Base-by-base conservation (phyloP, 1,140 invertebrate species). In the Drosophila pectinifera region DNA sequence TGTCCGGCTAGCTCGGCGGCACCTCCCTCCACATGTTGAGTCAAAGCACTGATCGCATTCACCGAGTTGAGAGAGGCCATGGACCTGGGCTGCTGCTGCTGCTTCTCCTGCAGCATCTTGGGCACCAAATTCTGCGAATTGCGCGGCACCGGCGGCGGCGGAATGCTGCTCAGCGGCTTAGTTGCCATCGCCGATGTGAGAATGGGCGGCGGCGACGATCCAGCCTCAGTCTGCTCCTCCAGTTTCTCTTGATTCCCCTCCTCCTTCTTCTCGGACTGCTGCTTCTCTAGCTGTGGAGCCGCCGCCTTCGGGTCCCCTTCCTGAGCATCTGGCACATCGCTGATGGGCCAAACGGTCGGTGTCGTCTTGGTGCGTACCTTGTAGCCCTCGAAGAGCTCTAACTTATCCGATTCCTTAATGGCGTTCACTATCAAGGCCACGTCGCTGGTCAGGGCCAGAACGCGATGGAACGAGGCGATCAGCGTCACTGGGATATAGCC, bases 401-500 rank as follows among this genome's bases (percentile, higher is more conserved):
- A 93, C 91, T 95, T 95, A 62, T 96, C 95, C 14, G 97, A 98
- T 57, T 95, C 95, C 46, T 95, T 93, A 63, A 98, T 96, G 4
- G 97, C 95, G 90, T 96, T 95, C 26, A 97, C 94, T 55, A 99
- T 96, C 20, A 98, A 92, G 65, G 94, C 93, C 48, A 98, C 93
- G 92, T 99, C 97, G 53, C 95, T 95, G 13, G 97, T 98, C 67
- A 99, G 93, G 20, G 95, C 95, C 80, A 97, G 95, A 53, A 99
- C 96, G 76, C 99, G 95, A 93, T 98, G 97, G 93, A 99, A 99
- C 16, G 97, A 98, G 28, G 98, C 98, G 51, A 99, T 98, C 42
- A 99, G 93, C 64, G 96, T 96, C 20, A 99, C 95, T 8, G 98
- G 97, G 54, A 99, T 95, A 91, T 95, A 99, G 54, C 99, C 99